Evolutionary conservation across 2,888 invertebrate genomes (phyloP), one percentile per base, ranked within the genome.

Genomic region (Frankliniella fusca): DNA sequence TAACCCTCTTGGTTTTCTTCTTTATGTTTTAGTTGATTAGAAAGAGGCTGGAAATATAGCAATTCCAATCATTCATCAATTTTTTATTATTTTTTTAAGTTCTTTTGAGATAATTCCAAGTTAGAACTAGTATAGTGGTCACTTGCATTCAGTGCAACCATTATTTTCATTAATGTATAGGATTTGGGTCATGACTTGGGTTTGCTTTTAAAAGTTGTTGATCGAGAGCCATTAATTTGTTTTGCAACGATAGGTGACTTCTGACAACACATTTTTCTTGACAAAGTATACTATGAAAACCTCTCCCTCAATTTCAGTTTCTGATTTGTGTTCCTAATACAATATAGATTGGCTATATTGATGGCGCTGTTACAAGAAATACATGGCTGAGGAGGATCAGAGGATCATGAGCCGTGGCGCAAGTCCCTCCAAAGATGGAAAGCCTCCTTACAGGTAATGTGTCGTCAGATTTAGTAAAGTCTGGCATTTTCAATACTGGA

Each of bases 381-480:
- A 27, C 23, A 76, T 76, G 70, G 70, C 70, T 76, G 70, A 76
- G 23, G 70, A 8, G 70, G 70, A 76, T 12, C 70, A 76, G 27
- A 76, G 70, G 70, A 76, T 76, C 70, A 76, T 76, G 70, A 76
- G 70, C 27, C 70, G 70, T 23, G 70, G 70, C 27, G 23, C 84
- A 23, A 84, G 83, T 82, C 84, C 85, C 27, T 84, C 85, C 15
- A 90, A 90, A 86, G 90, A 91, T 85, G 90, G 90, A 8, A 91
- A 91, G 86, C 91, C 91, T 84, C 90, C 91, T 11, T 91, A 91
- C 88, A 91, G 91, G 91, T 90, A 89, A 50, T 27, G n/a, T 81
- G 50, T 50, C 20, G 18, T 81, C 48, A 80, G 80, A 70, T 11
- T 81, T 79, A 49, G 18, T 80, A 80, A 5, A 28, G 54, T 48